Evolutionary conservation across 2,113 vertebrate species (phyloP).

Genomic region (Trichomycterus rosablanca): DNA sequence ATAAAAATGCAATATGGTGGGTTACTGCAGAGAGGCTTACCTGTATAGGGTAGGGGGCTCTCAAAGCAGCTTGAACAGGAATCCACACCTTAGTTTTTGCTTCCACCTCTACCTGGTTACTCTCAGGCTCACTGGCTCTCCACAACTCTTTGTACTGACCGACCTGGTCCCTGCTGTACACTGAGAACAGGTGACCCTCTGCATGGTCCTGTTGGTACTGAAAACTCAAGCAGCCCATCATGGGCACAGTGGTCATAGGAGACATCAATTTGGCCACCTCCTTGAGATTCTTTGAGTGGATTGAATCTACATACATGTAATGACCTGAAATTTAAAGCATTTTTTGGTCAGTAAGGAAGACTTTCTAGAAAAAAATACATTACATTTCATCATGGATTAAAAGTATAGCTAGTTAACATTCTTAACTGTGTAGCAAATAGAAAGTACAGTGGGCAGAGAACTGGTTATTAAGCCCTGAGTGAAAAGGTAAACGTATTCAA

Average conservation of each 20-base stretch:
- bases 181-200: slow-evolving; percentile 75
- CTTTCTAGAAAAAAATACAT: too few species aligned
- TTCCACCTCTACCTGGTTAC: slow-evolving; percentile 46
- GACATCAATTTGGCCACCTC: slow-evolving; percentile 90
- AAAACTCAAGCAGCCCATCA: slow-evolving; percentile 90
- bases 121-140: slow-evolving; percentile 60
- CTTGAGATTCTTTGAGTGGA: slow-evolving; percentile 81
- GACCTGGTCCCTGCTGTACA: slow-evolving; percentile 77
- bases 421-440: too few species aligned
- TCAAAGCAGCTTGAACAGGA: slow-evolving; percentile 81
- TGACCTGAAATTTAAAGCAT: slow-evolving; percentile 67
- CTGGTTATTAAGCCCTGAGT: too few species aligned
- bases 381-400: too few species aligned
- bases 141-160: slow-evolving; percentile 92
- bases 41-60: slow-evolving; percentile 80
- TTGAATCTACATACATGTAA: slow-evolving; percentile 91
- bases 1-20: neutral
- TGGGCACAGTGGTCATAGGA: slow-evolving; percentile 72
- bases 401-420: too few species aligned
- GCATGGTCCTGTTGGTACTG: slow-evolving; percentile 80
- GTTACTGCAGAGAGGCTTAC: slow-evolving; percentile 50
- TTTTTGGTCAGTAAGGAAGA: too few species aligned
- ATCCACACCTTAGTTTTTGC: slow-evolving; percentile 62
- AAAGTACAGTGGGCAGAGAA: too few species aligned
- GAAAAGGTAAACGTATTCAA: too few species aligned